Percentiles rank a stretch among this genome's conserved stretches.
Evolutionary conservation across 2,113 vertebrate genomes (phyloP).

Genomic region (Microcebus murinus): DNA sequence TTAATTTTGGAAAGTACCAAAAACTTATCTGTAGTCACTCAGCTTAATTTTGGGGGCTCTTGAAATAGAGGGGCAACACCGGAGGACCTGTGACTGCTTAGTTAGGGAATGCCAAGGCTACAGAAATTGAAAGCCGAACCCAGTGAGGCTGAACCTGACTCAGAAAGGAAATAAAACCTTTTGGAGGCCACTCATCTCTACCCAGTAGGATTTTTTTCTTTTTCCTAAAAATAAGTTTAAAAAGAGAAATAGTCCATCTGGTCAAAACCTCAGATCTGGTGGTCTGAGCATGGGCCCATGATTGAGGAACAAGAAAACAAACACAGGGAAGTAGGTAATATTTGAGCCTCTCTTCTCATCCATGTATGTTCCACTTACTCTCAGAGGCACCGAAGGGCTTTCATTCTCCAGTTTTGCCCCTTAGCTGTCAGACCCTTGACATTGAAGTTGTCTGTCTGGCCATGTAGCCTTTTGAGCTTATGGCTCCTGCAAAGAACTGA

Average conservation of each 20-base stretch:
- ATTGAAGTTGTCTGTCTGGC: neutral
- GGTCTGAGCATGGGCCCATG: neutral
- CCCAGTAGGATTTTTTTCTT: neutral
- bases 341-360: neutral
- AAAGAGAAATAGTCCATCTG: slow-evolving; percentile 51
- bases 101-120: neutral
- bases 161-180: slow-evolving; percentile 66
- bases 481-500: neutral
- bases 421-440: neutral
- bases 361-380: neutral
- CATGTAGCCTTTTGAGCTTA: neutral
- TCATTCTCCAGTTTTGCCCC: neutral
- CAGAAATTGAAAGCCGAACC: neutral
- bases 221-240: slow-evolving; percentile 61
- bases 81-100: slow-evolving; percentile 20
- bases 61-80: slow-evolving; percentile 73
- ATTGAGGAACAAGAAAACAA: neutral
- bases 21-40: slow-evolving; percentile 83
- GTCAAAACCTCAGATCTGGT: neutral
- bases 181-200: slow-evolving; percentile 55
- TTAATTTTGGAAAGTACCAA: slow-evolving; percentile 89
- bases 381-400: neutral
- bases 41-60: slow-evolving; percentile 81
- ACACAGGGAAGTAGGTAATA: neutral
- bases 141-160: slow-evolving; percentile 30